A percentile compares a stretch with the other conserved stretches of the same genome.
Conservation (phyloP, 1,140 invertebrate species). For the Lordiphosa clarofinis region DNA sequence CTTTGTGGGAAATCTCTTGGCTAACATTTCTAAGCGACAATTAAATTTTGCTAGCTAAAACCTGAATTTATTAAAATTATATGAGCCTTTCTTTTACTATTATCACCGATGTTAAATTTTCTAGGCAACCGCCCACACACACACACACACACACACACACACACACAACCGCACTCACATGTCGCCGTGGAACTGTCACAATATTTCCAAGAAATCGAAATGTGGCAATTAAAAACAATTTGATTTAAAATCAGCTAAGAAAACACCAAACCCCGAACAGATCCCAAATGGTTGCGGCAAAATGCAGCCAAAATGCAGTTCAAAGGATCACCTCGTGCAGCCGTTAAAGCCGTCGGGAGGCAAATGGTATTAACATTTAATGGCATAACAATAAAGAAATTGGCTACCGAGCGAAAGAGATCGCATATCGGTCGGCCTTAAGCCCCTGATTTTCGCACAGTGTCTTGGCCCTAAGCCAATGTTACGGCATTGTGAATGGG, state of each 20-base stretch:
- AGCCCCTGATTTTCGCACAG: slow-evolving; percentile 69
- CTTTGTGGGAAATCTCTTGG: no score
- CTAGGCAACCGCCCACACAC: no score
- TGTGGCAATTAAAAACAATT: slow-evolving; percentile 72
- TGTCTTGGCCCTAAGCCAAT: slow-evolving; percentile 63
- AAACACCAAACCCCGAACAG: slow-evolving; percentile 36
- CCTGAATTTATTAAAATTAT: no score
- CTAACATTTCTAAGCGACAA: no score
- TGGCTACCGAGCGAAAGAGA: slow-evolving; percentile 27
- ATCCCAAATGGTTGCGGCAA: background rate
- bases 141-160: no score
- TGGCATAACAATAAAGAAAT: slow-evolving; percentile 74
- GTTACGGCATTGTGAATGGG: slow-evolving; percentile 68
- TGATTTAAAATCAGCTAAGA: slow-evolving; percentile 72
- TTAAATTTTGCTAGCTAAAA: no score
- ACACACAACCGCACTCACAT: no score
- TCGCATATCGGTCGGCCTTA: slow-evolving; percentile 27
- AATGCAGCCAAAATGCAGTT: background rate
- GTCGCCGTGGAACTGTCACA: slow-evolving; percentile 39
- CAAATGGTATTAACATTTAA: slow-evolving; percentile 61
- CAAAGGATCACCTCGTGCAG: slow-evolving; percentile 1
- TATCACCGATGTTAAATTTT: no score
- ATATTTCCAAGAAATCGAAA: slow-evolving; percentile 59
- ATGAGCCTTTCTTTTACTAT: no score
- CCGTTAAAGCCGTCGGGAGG: slow-evolving; percentile 8